A percentile compares a stretch with the other conserved stretches of the same genome.
phyloP scores from a whole-genome alignment of 2,113 vertebrate species.

The Pyrgilauda ruficollis region DNA sequence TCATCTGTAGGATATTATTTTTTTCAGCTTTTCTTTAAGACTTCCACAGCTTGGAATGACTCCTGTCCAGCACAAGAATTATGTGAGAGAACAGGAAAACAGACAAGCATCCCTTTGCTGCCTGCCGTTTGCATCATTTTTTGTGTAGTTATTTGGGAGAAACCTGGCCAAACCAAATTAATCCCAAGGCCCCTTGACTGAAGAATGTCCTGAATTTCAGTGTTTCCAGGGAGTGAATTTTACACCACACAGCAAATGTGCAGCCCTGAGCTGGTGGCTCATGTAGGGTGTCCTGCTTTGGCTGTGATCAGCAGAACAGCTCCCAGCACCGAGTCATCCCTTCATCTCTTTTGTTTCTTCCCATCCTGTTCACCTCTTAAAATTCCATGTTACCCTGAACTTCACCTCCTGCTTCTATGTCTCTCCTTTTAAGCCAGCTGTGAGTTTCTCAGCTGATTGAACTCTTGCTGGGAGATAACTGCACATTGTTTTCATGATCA shows the following conservation, averaged over 20 bases:
- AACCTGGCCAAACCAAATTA: not conserved
- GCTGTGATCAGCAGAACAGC: not conserved
- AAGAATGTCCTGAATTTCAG: not conserved
- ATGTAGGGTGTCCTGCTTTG: not conserved
- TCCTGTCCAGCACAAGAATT: not conserved
- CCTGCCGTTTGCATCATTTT: not conserved
- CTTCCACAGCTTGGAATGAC: not conserved
- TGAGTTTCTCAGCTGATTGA: conserved; percentile 16
- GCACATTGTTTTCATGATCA: not conserved
- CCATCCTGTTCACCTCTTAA: not conserved
- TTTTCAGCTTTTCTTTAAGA: not conserved
- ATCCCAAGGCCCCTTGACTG: not conserved
- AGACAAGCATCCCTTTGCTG: not conserved
- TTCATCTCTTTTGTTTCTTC: not conserved
- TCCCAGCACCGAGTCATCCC: not conserved
- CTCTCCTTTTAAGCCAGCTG: conserved; percentile 11
- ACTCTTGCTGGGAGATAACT: not conserved
- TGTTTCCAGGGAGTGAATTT: not conserved
- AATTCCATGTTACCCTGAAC: not conserved
- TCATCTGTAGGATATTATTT: not conserved
- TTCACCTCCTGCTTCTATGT: not conserved
- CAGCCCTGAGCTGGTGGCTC: not conserved
- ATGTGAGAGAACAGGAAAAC: too few species aligned
- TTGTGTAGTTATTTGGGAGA: not conserved
- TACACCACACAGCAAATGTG: not conserved